Conservation (phyloP, 2,113 vertebrate genomes). For the Mesocricetus auratus region DNA sequence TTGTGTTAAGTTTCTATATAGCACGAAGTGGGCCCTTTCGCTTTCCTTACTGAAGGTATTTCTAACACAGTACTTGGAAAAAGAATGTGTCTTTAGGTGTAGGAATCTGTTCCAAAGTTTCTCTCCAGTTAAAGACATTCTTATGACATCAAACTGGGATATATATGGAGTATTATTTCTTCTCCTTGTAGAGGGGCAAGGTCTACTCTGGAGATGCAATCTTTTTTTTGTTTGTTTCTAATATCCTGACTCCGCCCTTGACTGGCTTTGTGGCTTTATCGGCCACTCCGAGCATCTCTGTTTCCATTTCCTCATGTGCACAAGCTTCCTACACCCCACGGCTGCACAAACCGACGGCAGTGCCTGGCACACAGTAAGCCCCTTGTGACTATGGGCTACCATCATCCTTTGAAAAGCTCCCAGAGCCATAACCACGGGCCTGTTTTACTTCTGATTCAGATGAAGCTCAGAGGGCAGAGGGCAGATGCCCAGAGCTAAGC, state of each 20-base stretch:
- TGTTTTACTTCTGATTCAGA: slow-evolving; percentile 51
- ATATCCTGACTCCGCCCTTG: background rate
- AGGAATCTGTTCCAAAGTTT: background rate
- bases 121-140: background rate
- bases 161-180: background rate
- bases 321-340: background rate
- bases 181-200: background rate
- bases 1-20: background rate
- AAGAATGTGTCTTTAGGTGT: slow-evolving; percentile 15
- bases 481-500: slow-evolving; percentile 66
- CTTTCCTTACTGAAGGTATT: background rate
- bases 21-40: background rate
- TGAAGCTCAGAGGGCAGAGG: slow-evolving; percentile 63
- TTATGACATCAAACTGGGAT: background rate
- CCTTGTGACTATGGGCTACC: background rate
- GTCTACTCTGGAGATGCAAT: background rate
- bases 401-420: slow-evolving; percentile 31
- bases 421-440: background rate
- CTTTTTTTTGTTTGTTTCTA: background rate
- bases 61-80: background rate
- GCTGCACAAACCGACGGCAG: background rate
- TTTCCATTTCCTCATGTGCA: background rate
- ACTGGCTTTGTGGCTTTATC: background rate
- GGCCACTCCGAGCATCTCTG: background rate
- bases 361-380: background rate